Percentiles rank a stretch among this genome's conserved stretches.
These are phyloP conservation scores for Halichondria panicea DNA, from an alignment of 37 sponge, comb jelly and placozoan species.

Conservation along the genomic window DNA sequence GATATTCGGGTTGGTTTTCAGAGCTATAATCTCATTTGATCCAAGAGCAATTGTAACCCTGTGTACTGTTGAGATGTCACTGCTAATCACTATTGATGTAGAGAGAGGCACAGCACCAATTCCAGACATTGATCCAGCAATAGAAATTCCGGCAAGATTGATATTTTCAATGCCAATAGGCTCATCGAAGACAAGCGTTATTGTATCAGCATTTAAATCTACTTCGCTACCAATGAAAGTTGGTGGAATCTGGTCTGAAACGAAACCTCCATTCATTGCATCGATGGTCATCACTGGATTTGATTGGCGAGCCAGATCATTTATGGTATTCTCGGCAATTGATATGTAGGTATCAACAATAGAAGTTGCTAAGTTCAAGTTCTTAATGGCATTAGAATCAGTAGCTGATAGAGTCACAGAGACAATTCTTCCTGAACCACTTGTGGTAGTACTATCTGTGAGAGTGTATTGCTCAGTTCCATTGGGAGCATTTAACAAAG, in stretches of 20 bases:
- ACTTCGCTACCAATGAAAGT: conserved; percentile 43
- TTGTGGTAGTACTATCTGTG: conserved; percentile 44
- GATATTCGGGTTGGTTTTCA: conserved; percentile 55
- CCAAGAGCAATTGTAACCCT: conserved; percentile 53
- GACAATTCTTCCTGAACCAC: conserved; percentile 37
- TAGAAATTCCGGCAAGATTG: conserved; percentile 33
- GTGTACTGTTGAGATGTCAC: conserved; percentile 25
- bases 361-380: conserved; percentile 21
- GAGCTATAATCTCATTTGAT: conserved; percentile 34
- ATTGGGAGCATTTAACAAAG: conserved; percentile 52
- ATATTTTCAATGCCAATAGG: conserved; percentile 39
- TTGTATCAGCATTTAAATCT: conserved; percentile 60
- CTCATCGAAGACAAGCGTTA: conserved; percentile 77
- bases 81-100: conserved; percentile 24
- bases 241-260: conserved; percentile 58
- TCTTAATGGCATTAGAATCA: conserved; percentile 74
- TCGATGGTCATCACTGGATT: conserved; percentile 54
- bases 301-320: conserved; percentile 59
- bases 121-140: conserved; percentile 4
- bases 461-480: conserved; percentile 54
- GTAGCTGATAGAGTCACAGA: conserved; percentile 38
- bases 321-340: conserved; percentile 41
- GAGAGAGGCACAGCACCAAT: conserved; percentile 23
- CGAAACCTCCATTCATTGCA: conserved; percentile 50
- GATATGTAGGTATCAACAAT: conserved; percentile 37